Evolutionary conservation across 2,888 invertebrate species (phyloP), one percentile per base, ranked within the genome.

Genomic region (Panorpa germanica): DNA sequence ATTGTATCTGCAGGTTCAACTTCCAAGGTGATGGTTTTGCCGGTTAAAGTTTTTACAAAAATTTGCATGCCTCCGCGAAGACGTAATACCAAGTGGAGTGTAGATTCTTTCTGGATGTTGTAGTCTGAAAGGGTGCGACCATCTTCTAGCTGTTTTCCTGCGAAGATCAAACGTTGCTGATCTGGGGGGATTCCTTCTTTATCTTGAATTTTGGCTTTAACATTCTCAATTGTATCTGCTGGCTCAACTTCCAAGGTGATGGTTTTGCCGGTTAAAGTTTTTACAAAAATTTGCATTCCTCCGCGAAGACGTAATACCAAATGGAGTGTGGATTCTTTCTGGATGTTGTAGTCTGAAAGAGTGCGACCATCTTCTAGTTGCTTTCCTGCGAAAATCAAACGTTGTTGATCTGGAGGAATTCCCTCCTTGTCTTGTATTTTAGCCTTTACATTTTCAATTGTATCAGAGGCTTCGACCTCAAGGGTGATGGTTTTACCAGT

Each of bases 31-130:
- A 65, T 66, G 25, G 65, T 65, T 43, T 65, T 65, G n/a, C 64
- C 64, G 16, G 64, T 65, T 21, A 65, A 42, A 2, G 65, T 65
- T 43, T 63, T 64, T 5, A 57, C 61, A 47, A 57, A 62, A 46
- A 74, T 67, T 52, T 75, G 63, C 53, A 73, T 71, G 40, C 71
- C 72, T 41, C 71, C 70, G 37, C 70, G 52, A 60, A 42, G 49
- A 39, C 61, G 49, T 6, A 64, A 47, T 3, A 61, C 61, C 37
- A 62, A 43, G 42, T 63, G 59, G 28, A 63, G 50, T 15, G 63
- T 60, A 4, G 60, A 57, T 41, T 61, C 61, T 39, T 65, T 65
- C 39, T 65, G 64, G 35, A 65, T 65, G 41, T 66, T 65, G 44
- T 65, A 65, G 40, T 65, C 65, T 0, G 59, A 59, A 59, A 64